Evolutionary conservation across 2,888 invertebrate genomes (phyloP), one percentile per base, ranked within the genome.

Genomic region (Dendrolimus pini): DNA sequence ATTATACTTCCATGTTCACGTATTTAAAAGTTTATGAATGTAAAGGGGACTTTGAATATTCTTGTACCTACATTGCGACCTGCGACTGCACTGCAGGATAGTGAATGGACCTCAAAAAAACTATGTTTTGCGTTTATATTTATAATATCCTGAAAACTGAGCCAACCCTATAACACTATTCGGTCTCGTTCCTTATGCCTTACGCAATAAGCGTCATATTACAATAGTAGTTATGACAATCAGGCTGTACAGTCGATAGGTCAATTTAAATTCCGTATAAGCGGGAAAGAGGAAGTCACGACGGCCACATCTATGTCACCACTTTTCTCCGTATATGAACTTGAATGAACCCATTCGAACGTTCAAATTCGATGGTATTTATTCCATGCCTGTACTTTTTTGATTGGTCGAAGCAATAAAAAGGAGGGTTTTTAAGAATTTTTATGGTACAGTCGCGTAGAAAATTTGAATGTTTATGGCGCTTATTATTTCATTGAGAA

Each of bases 281-380:
- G 89, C 83, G 81, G 88, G 89, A 88, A 88, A 85, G 86, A 89
- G 89, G 89, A 89, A 89, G 89, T 89, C 88, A 85, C 85, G 86
- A 76, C 75, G 65, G 71, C 69, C 75, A 77, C 83, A 83, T 87
- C 83, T 88, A 85, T 87, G 85, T 81, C 83, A 88, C 85, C 86
- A 83, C 82, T 88, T 87, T 85, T 89, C 89, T 89, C 88, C 82
- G 83, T 83, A 82, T 78, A 72, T 83, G 85, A 89, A 88, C 87
- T 83, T 83, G 75, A 79, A 69, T 89, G 89, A 89, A 86, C 89
- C 74, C 82, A 63, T 61, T 62, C 71, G 75, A 59, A 65, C 64
- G 59, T 63, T 47, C 59, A 63, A 68, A 68, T 73, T 70, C 64
- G 73, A 76, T 72, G 66, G 70, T 73, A 62, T 70, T 73, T 75